Conservation (phyloP, 2,797 vertebrate genomes). For the Neomorphus geoffroyi region DNA sequence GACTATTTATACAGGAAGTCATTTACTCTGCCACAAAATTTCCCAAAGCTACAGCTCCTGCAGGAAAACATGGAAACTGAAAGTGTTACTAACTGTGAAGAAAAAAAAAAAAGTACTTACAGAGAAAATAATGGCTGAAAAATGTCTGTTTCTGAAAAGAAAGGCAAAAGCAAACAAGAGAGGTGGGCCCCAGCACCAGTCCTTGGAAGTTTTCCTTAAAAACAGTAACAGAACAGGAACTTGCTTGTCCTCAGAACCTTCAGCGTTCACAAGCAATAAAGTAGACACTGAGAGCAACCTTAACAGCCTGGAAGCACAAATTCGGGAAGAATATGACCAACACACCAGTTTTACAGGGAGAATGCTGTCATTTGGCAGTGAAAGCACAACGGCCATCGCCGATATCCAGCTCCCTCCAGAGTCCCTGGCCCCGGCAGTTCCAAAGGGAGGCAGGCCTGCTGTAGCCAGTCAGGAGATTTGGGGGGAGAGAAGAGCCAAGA, state of each 20-base stretch:
- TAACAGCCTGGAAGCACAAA: neutral
- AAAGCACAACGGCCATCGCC: neutral
- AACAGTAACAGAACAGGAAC: neutral
- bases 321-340: neutral
- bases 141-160: neutral
- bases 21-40: neutral
- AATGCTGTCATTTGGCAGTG: neutral
- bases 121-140: neutral
- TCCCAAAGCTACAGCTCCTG: constrained; percentile 6
- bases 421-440: neutral
- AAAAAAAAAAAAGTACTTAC: neutral
- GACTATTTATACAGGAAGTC: constrained; percentile 34
- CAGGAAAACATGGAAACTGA: neutral
- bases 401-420: neutral
- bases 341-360: neutral
- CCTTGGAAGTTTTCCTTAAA: neutral
- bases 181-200: neutral
- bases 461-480: neutral
- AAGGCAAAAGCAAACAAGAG: neutral
- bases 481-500: neutral
- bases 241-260: neutral
- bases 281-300: neutral
- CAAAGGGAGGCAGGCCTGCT: no score
- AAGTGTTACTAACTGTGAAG: neutral
- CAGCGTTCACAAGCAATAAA: neutral